Conservation (phyloP, 2,888 invertebrate genomes). For the Hirtodrosophila confusa region DNA sequence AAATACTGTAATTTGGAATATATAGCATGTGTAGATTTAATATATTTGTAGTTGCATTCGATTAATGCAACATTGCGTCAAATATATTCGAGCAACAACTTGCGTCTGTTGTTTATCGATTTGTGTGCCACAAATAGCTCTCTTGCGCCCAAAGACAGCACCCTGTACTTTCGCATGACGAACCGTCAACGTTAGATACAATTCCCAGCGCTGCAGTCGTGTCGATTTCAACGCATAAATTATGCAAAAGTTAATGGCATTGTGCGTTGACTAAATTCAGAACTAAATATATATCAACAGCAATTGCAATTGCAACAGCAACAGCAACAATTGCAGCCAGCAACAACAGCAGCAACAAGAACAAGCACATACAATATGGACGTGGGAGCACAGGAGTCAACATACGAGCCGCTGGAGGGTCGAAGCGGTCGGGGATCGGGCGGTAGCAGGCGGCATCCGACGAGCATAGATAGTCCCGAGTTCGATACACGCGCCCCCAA, state of each 20-base stretch:
- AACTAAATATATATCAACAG: constrained; percentile 1
- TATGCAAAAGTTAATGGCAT: constrained; percentile 50
- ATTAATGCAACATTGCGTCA: constrained; percentile 22
- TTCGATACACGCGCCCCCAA: constrained; percentile 83
- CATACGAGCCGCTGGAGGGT: constrained; percentile 84
- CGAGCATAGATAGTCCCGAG: constrained; percentile 83
- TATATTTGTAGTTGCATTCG: constrained; percentile 26
- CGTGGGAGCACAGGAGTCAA: constrained; percentile 81
- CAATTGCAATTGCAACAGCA: neutral
- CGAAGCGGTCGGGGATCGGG: constrained; percentile 55
- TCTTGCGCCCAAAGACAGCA: constrained; percentile 35
- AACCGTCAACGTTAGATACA: constrained; percentile 17
- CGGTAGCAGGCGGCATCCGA: constrained; percentile 69
- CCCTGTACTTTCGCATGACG: constrained; percentile 49
- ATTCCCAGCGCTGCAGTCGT: constrained; percentile 26
- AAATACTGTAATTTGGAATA: neutral
- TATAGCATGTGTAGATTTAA: neutral
- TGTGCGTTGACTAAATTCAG: constrained; percentile 18
- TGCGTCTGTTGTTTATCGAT: constrained; percentile 69
- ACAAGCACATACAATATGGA: constrained; percentile 47
- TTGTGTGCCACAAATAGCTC: constrained; percentile 35
- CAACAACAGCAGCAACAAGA: constrained; percentile 3
- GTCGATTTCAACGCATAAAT: constrained; percentile 39
- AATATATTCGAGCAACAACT: constrained; percentile 45
- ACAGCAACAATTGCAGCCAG: constrained; percentile 11